Base-by-base conservation (phyloP, 2,113 vertebrate genomes). In the Falco punctatus region DNA sequence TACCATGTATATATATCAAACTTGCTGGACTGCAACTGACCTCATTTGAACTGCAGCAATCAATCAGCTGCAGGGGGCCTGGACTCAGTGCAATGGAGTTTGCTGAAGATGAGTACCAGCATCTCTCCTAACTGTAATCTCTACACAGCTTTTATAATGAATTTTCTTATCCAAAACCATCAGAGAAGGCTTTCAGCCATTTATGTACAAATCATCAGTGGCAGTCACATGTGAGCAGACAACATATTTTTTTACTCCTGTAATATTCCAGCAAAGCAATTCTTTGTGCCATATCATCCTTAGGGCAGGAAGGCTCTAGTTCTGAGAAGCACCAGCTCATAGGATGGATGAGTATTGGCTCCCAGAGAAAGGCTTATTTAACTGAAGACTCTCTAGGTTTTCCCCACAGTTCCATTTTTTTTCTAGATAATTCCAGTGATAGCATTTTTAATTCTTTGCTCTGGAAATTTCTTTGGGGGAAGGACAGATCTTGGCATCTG, bases 251-350 rank as follows among this genome's bases (percentile, higher is more conserved):
- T 74, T 81, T 9, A 57, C 40, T 42, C 11, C 22, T 3, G 18
- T 22, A 35, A 57, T 16, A 54, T 21, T 79, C 24, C 69, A 81
- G 32, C 13, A 79, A 81, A 81, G 5, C 30, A 81, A 57, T 46
- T 52, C n/a, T 66, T 73, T 51, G 4, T 30, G 30, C 40, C 0
- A 0, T 66, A 20, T 59, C 28, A n/a, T 46, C 21, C 30, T 72
- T n/a, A 46, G 13, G 24, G 55, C n/a, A 70, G 42, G 33, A 67
- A 52, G 14, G 30, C 10, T 81, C 16, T 57, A 59, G 44, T 16
- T 66, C 38, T 55, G 75, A 58, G 72, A 66, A 81, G 28, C 10
- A 64, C 28, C 20, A 64, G n/a, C 16, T 69, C 30, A 44, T n/a
- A 28, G 64, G 33, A 44, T 13, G 11, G 57, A 11, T n/a, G 15